phyloP scores from a whole-genome alignment of 2,797 vertebrate species.

The Ptychobarbus kaznakovi region DNA sequence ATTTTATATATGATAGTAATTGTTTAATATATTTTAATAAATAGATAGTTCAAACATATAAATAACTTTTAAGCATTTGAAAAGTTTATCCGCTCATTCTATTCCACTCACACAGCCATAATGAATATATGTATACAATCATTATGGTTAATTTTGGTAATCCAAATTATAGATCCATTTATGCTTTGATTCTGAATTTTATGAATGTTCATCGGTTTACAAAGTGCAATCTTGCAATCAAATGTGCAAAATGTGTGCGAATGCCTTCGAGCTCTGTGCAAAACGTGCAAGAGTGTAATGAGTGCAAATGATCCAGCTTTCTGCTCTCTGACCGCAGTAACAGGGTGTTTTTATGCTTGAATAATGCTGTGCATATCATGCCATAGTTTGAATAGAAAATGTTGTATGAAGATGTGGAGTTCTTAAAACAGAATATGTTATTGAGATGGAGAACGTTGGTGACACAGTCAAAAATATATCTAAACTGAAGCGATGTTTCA shows the following conservation, averaged over 20 bases:
- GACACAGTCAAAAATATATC: not conserved
- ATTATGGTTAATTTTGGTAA: not conserved
- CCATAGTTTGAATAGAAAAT: not conserved
- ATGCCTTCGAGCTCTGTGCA: constrained; percentile 3
- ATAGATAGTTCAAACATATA: too few species aligned
- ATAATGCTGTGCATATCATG: not conserved
- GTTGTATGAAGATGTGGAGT: not conserved
- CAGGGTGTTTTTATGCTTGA: not conserved
- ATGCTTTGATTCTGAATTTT: not conserved
- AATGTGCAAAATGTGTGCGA: constrained; percentile 13
- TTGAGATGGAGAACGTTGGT: not conserved
- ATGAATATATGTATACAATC: too few species aligned
- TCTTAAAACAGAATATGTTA: not conserved
- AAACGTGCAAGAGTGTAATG: not conserved
- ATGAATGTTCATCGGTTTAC: not conserved
- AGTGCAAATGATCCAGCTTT: constrained; percentile 31
- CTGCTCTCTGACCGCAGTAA: not conserved
- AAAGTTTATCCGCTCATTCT: too few species aligned
- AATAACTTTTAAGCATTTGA: too few species aligned
- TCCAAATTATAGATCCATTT: not conserved
- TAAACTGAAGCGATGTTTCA: not conserved
- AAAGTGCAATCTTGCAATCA: constrained; percentile 3
- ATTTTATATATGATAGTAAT: too few species aligned
- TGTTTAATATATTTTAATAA: too few species aligned
- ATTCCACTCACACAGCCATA: too few species aligned